A percentile compares a stretch with the other conserved stretches of the same genome.
phyloP scores from a whole-genome alignment of 1,140 invertebrate species.

The Drosophila mayri region DNA sequence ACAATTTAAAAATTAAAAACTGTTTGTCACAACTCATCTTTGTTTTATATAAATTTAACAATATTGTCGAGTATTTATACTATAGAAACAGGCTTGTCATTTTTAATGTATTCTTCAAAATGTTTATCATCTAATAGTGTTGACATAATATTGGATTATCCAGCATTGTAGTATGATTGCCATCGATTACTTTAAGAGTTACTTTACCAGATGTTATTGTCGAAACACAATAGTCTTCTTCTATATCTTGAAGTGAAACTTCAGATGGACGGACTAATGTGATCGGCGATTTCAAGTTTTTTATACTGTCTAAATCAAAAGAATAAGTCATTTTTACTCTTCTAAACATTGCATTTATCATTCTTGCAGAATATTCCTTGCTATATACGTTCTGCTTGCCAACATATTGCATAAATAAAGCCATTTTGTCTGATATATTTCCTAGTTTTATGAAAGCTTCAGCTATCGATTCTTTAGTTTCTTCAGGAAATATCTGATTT shows the following conservation, averaged over 20 bases:
- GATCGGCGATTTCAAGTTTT: slow-evolving; percentile 86
- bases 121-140: slow-evolving; percentile 72
- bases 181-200: slow-evolving; percentile 87
- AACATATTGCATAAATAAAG: slow-evolving; percentile 67
- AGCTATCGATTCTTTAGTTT: slow-evolving; percentile 86
- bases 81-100: slow-evolving; percentile 58
- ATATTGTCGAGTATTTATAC: slow-evolving; percentile 30
- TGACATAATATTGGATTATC: slow-evolving; percentile 87
- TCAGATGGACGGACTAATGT: slow-evolving; percentile 88
- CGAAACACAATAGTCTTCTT: slow-evolving; percentile 89
- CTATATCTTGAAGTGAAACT: slow-evolving; percentile 84
- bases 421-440: slow-evolving; percentile 60
- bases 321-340: slow-evolving; percentile 86
- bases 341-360: slow-evolving; percentile 86
- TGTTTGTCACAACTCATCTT: background rate
- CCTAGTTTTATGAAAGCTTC: slow-evolving; percentile 72
- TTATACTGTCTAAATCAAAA: slow-evolving; percentile 85
- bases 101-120: slow-evolving; percentile 74
- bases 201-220: slow-evolving; percentile 86
- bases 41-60: background rate
- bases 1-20: background rate
- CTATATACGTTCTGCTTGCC: slow-evolving; percentile 85
- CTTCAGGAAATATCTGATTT: slow-evolving; percentile 86
- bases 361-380: slow-evolving; percentile 85
- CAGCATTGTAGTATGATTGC: slow-evolving; percentile 90